Evolutionary conservation across 1,140 invertebrate genomes (phyloP).

Genomic region (Brachionus rubens): DNA sequence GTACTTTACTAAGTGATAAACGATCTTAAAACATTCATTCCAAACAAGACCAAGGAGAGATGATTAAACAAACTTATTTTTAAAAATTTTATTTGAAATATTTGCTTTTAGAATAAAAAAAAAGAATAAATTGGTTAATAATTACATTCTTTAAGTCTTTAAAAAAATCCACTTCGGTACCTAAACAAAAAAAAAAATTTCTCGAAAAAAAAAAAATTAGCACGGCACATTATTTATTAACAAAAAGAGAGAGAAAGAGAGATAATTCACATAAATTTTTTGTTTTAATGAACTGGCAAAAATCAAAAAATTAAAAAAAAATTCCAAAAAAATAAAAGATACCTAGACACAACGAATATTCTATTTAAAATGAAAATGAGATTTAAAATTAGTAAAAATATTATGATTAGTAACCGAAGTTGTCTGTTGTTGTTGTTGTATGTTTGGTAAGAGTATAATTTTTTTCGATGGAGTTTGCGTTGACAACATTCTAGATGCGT

Average conservation of each 20-base stretch:
- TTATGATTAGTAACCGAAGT: background rate
- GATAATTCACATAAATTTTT: no score
- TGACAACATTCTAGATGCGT: slow-evolving; percentile 10
- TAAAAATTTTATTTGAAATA: no score
- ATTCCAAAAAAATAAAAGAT: background rate
- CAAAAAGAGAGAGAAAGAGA: no score
- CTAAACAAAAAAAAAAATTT: background rate
- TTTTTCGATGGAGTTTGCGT: background rate
- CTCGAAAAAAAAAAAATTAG: background rate
- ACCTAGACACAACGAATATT: background rate
- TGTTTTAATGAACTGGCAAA: background rate
- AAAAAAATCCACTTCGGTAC: no score
- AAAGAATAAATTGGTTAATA: no score
- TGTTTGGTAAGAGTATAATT: slow-evolving; percentile 12
- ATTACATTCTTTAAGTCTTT: no score
- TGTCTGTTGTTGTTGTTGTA: background rate
- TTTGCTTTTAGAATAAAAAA: no score
- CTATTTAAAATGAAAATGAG: slow-evolving; percentile 40
- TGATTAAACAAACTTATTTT: no score
- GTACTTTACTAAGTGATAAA: no score
- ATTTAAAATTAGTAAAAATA: slow-evolving; percentile 8
- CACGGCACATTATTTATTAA: slow-evolving; percentile 9
- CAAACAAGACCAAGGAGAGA: no score
- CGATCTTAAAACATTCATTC: no score
- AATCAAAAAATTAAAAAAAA: background rate